Base-by-base conservation (phyloP, 2,113 vertebrate species). In the Deroptyus accipitrinus region DNA sequence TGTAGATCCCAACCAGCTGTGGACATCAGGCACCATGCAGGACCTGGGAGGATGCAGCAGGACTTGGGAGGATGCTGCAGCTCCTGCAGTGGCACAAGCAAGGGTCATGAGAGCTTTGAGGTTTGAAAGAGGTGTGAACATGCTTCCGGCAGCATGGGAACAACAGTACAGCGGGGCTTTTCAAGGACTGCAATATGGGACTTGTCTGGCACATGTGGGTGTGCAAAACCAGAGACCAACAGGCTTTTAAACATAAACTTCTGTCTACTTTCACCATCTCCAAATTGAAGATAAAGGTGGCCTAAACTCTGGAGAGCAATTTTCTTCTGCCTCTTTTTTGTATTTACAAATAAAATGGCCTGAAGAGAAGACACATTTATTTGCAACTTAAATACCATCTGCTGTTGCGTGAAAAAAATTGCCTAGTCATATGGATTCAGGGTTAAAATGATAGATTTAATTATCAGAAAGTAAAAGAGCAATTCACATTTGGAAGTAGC, bases 381-480 rank as follows among this genome's bases (percentile, higher is more conserved):
- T 52, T 73, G 69, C 66, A 88, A 42, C 31, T 94, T 67, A 88
- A 92, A 61, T n/a, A 24, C 77, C 91, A 92, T 93, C 94, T 97
- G 90, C 44, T 52, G 42, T 19, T 48, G 64, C 73, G 55, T 49
- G 83, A 88, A 94, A 41, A 49, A 69, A 79, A 51, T 1, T 33
- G 39, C 4, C 4, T 77, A 61, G 68, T 77, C 74, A 28, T 35
- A 73, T 41, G 72, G 89, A 41, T 80, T 74, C 37, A 25, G 89
- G 91, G 76, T 88, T 81, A 78, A 88, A 89, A 86, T 20, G 68
- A 25, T 16, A 19, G 49, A 79, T 73, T 89, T 90, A 68, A 92
- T 82, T 86, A 82, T 64, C 16, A 4, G n/a, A 37, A 92, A 67
- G n/a, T 30, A 95, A 96, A 95, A 96, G 74, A 94, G 87, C 91